Evolutionary conservation across 2,113 vertebrate genomes (phyloP), one percentile per base, ranked within the genome.

Genomic region (Phasianus colchicus): DNA sequence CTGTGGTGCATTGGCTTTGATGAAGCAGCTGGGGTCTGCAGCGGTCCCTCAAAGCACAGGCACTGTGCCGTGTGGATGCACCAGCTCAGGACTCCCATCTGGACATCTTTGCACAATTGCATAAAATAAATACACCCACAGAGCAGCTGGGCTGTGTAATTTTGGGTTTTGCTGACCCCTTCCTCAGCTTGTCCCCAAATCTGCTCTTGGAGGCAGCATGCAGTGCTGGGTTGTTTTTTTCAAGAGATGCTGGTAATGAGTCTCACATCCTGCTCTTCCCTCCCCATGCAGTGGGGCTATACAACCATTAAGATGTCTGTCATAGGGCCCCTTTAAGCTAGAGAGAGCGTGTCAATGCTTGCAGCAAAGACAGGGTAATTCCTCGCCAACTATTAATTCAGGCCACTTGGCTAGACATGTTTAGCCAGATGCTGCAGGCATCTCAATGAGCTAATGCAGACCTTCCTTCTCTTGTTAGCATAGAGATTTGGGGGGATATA

Each of bases 371-470:
- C 71, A 66, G 58, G 80, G 32, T 57, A 54, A 67, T 42, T 92
- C 64, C 83, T 82, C 61, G 80, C 87, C 91, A 95, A 60, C 34
- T 69, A 0, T 67, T 88, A 63, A 84, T 43, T 74, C 78, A 87
- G 67, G 86, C 75, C 85, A 55, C 75, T 95, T 87, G 81, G 92
- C 50, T n/a, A 88, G 63, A 67, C 42, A 8, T 1, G 75, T 67
- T 85, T 29, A 77, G 60, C 79, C 79, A 83, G 85, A 42, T 79
- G 82, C 92, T 92, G 75, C 92, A 96, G 84, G 84, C 89, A 80
- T 82, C 69, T 9, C 8, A 16, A 32, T 34, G 22, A 71, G 69
- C 75, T 34, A 32, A 89, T 14, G 18, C 79, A 96, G 58, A 55
- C 47, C 45, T 72, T 45, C 66, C 79, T 82, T 40, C 73, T 63